Evolutionary conservation across 2,113 vertebrate species (phyloP).

Genomic region (human): DNA sequence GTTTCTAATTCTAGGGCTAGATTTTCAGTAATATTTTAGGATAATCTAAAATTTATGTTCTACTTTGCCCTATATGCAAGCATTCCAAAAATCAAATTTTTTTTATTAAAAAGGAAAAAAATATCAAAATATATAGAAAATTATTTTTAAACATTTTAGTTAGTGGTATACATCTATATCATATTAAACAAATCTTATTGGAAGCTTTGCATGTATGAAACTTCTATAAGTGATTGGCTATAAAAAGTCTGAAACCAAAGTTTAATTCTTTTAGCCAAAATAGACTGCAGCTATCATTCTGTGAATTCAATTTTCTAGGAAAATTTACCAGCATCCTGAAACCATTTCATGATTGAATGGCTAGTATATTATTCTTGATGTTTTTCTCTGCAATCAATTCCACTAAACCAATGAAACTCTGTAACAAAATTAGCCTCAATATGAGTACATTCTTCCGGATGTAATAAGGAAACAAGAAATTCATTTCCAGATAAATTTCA

Average conservation of each 20-base stretch:
- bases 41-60: neutral
- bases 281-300: constrained; percentile 30
- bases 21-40: neutral
- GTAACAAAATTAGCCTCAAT: constrained; percentile 62
- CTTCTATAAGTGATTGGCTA: neutral
- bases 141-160: neutral
- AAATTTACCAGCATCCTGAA: constrained; percentile 60
- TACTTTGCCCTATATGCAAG: neutral
- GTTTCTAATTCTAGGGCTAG: neutral
- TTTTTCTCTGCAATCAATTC: constrained; percentile 61
- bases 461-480: constrained; percentile 57
- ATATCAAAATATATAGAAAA: neutral
- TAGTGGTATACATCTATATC: neutral
- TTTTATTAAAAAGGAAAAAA: neutral
- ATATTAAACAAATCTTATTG: neutral
- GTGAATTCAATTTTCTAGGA: constrained; percentile 69
- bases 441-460: constrained; percentile 34
- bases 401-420: constrained; percentile 51
- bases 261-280: constrained; percentile 29
- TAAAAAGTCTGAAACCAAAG: constrained; percentile 47
- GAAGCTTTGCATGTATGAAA: neutral
- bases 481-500: constrained; percentile 41
- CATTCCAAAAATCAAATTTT: constrained; percentile 4
- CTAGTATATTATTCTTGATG: constrained; percentile 54
- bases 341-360: constrained; percentile 58